phyloP scores from a whole-genome alignment of 2,888 invertebrate genomes.

The Tinea semifulvella region DNA sequence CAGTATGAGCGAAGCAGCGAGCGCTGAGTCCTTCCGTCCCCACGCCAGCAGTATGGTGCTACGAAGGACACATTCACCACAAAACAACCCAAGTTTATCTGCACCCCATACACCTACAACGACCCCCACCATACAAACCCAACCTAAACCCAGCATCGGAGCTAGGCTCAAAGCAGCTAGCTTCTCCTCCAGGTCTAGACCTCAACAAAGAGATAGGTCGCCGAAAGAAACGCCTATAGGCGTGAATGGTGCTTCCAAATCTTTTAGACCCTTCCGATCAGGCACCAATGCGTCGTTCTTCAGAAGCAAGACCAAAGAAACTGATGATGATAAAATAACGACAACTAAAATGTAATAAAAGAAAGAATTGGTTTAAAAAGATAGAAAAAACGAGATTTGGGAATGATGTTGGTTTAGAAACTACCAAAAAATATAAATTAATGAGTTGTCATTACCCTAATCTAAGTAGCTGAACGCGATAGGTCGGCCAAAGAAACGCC shows the following conservation, averaged over 20 bases:
- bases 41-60: constrained; percentile 47
- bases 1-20: constrained; percentile 16
- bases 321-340: constrained; percentile 34
- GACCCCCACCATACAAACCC: constrained; percentile 26
- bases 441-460: no score
- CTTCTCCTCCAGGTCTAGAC: constrained; percentile 43
- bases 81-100: constrained; percentile 31
- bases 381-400: no score
- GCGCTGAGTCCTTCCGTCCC: constrained; percentile 35
- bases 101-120: constrained; percentile 58
- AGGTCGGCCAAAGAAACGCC: no score
- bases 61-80: constrained; percentile 36
- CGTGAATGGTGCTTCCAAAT: constrained; percentile 25
- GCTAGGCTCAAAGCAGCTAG: constrained; percentile 47
- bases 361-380: no score
- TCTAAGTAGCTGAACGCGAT: no score
- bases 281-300: constrained; percentile 51
- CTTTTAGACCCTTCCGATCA: constrained; percentile 37
- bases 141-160: constrained; percentile 13
- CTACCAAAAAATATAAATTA: no score
- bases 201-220: constrained; percentile 33
- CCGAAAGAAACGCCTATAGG: constrained; percentile 29
- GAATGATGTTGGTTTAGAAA: no score
- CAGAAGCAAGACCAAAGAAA: constrained; percentile 23
- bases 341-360: constrained; percentile 51